Percentiles rank a stretch among this genome's conserved stretches.
phyloP scores from a whole-genome alignment of 2,888 invertebrate genomes.

The Lasioglossum marginatum region DNA sequence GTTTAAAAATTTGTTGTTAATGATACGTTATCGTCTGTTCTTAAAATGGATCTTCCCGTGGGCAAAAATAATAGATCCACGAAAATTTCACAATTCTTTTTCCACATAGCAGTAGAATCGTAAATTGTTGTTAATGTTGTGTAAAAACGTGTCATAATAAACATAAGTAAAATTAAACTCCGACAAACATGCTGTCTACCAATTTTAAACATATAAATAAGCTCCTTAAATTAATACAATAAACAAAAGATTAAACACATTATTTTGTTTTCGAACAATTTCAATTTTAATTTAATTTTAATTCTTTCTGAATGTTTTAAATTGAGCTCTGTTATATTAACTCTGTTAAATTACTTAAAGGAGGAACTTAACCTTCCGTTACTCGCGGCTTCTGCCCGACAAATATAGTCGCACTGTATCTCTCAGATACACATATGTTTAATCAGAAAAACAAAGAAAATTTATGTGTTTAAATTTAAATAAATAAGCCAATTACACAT shows the following conservation, averaged over 20 bases:
- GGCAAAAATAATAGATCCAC: background rate
- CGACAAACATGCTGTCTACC: background rate
- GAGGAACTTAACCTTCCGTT: no score
- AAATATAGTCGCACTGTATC: no score
- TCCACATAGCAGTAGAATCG: background rate
- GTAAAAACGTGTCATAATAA: background rate
- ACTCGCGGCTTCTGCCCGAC: no score
- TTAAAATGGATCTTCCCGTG: background rate
- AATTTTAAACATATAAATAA: background rate
- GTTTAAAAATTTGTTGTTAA: slow-evolving; percentile 2
- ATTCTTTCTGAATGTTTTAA: background rate
- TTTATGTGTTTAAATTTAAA: no score
- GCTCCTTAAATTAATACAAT: background rate
- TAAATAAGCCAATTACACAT: no score
- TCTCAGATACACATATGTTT: no score
- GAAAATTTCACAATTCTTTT: background rate
- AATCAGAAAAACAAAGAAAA: no score
- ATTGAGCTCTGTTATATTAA: background rate
- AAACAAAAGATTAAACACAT: background rate
- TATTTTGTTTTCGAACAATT: background rate
- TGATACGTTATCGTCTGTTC: background rate
- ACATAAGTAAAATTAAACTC: background rate
- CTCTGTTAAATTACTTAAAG: background rate
- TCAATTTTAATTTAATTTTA: no score
- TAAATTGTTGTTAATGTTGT: background rate